Evolutionary conservation across 2,888 invertebrate genomes (phyloP).

Genomic region (Ectobius pallidus): DNA sequence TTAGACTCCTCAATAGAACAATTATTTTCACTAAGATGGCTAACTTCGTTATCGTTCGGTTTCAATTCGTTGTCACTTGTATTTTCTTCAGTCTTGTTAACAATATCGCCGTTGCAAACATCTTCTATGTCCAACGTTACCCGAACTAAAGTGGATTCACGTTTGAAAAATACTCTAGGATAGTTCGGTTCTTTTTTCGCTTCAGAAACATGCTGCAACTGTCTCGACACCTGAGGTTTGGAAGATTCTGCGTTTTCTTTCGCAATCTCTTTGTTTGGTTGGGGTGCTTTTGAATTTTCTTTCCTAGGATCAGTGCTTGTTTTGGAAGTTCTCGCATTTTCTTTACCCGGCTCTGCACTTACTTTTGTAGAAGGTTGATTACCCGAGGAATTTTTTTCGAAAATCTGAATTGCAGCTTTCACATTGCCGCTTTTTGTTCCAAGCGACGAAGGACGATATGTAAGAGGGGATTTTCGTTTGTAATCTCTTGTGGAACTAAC

Average conservation of each 20-base stretch:
- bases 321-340: too few species aligned
- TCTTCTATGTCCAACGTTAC: constrained; percentile 17
- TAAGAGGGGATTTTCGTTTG: not conserved
- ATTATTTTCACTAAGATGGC: not conserved
- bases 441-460: not conserved
- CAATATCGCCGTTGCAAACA: not conserved
- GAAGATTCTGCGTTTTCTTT: not conserved
- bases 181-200: constrained; percentile 24
- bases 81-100: too few species aligned
- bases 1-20: too few species aligned
- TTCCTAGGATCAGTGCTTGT: not conserved
- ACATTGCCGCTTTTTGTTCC: constrained; percentile 46
- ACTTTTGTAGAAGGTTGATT: not conserved
- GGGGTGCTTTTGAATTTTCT: not conserved
- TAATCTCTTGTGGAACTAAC: not conserved
- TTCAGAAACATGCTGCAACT: not conserved
- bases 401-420: constrained; percentile 53
- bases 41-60: not conserved
- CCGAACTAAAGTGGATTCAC: constrained; percentile 3
- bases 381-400: constrained; percentile 49
- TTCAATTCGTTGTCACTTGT: not conserved
- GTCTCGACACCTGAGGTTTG: not conserved
- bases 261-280: not conserved
- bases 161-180: constrained; percentile 17
- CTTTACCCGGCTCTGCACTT: not conserved